Conservation (phyloP, 2,797 vertebrate species). For the Ctenochaetus hawaiiensis region DNA sequence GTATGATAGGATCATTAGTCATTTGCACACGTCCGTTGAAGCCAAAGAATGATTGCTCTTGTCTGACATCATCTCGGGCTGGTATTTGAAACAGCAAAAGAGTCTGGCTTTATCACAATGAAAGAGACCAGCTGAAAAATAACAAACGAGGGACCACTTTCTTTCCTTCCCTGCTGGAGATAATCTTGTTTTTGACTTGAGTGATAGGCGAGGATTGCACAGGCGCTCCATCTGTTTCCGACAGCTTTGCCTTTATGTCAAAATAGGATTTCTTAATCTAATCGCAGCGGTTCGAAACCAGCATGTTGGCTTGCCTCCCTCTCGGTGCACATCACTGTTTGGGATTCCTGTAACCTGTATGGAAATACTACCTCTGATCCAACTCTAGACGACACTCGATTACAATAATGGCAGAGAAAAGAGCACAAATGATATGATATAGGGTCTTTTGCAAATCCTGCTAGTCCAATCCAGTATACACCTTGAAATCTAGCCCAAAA, state of each 20-base stretch:
- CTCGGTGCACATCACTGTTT: conserved; percentile 39
- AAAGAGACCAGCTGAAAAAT: conserved; percentile 64
- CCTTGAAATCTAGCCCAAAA: conserved; percentile 18
- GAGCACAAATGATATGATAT: conserved; percentile 54
- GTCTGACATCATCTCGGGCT: conserved; percentile 69
- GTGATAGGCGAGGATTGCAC: conserved; percentile 74
- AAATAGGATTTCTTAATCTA: conserved; percentile 81
- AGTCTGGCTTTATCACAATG: conserved; percentile 63
- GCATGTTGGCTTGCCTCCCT: conserved; percentile 41
- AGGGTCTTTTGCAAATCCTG: conserved; percentile 57
- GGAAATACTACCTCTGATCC: conserved; percentile 57
- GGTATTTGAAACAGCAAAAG: conserved; percentile 58
- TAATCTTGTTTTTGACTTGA: conserved; percentile 82
- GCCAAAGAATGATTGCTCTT: conserved; percentile 69
- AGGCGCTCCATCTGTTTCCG: conserved; percentile 76
- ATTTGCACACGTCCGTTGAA: conserved; percentile 63
- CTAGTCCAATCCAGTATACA: not conserved
- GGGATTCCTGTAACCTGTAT: conserved; percentile 27
- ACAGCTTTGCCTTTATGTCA: conserved; percentile 73
- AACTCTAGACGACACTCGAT: conserved; percentile 59
- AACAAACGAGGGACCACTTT: conserved; percentile 57
- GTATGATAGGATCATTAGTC: conserved; percentile 76
- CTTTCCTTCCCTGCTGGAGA: conserved; percentile 56
- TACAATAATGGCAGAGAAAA: conserved; percentile 60
- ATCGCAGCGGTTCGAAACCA: conserved; percentile 55